phyloP scores from a whole-genome alignment of 53 echinoderm and acorn worm genomes.

The Crossaster papposus region DNA sequence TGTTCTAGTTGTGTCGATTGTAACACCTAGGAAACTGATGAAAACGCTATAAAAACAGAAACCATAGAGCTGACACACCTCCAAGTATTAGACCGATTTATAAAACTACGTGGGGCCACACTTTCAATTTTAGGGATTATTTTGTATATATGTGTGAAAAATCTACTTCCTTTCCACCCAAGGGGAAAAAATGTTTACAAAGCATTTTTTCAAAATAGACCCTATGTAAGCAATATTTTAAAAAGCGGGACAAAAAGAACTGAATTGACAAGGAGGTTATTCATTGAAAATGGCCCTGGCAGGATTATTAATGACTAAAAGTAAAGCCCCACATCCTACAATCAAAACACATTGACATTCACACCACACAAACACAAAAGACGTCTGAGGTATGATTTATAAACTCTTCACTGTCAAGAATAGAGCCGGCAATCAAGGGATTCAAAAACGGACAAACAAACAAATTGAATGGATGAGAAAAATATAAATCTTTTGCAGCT shows the following conservation, averaged over 20 bases:
- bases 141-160: neutral
- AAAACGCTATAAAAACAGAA: no score
- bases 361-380: neutral
- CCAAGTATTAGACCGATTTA: no score
- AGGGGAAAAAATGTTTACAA: neutral
- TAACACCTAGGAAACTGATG: no score
- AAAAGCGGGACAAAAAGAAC: neutral
- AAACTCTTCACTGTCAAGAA: neutral
- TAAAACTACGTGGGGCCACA: neutral
- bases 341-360: neutral
- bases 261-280: neutral
- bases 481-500: conserved; percentile 19
- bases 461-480: neutral
- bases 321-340: neutral
- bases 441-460: neutral
- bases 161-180: neutral
- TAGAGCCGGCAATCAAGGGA: neutral
- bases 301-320: neutral
- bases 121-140: neutral
- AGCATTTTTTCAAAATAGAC: neutral
- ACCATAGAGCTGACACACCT: no score
- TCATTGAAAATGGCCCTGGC: neutral
- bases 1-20: no score
- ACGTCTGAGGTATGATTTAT: neutral
- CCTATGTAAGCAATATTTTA: neutral